Evolutionary conservation across 1,140 invertebrate species (phyloP).

Genomic region (Cotesia chilonis): DNA sequence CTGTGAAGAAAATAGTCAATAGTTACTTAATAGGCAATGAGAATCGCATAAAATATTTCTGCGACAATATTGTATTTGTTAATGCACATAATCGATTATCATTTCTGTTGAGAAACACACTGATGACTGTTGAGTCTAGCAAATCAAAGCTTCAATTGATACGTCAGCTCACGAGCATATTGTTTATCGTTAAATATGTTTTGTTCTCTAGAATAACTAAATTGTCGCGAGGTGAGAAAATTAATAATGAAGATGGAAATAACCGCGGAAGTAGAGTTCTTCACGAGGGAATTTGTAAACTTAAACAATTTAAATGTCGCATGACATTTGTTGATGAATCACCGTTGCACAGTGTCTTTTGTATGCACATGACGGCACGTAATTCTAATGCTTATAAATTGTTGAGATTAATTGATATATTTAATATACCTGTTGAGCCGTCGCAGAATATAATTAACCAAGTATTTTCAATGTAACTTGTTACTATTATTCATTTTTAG

Average conservation of each 20-base stretch:
- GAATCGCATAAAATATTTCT: background rate
- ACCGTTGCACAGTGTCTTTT: background rate
- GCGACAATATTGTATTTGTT: background rate
- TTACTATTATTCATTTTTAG: no score
- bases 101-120: background rate
- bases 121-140: background rate
- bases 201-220: background rate
- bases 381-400: background rate
- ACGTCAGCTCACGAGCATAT: background rate
- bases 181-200: background rate
- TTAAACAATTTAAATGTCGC: background rate
- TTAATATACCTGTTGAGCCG: background rate
- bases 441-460: background rate
- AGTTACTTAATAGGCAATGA: background rate
- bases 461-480: background rate
- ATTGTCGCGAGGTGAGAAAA: background rate
- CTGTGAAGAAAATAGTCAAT: background rate
- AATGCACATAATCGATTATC: background rate
- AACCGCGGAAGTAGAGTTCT: background rate
- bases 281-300: slow-evolving; percentile 1
- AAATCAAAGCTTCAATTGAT: background rate
- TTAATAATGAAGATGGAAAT: background rate
- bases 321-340: background rate
- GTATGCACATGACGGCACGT: background rate
- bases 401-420: slow-evolving; percentile 10